Evolutionary conservation across 2,113 vertebrate genomes (phyloP).

Genomic region (Tringa solitaria): DNA sequence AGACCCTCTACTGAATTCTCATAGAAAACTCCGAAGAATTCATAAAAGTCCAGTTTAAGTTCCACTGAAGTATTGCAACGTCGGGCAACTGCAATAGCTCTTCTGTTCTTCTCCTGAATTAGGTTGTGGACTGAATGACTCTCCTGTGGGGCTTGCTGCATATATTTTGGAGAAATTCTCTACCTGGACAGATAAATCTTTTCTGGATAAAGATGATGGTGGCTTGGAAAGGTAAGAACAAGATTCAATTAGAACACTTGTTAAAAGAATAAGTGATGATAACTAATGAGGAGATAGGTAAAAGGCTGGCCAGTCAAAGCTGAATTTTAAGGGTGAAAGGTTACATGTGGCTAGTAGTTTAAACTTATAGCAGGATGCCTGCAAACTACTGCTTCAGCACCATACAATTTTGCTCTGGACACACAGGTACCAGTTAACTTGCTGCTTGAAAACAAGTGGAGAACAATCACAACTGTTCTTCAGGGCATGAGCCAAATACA

Average conservation of each 20-base stretch:
- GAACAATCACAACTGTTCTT: background rate
- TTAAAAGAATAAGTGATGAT: background rate
- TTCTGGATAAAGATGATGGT: constrained; percentile 76
- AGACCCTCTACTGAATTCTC: background rate
- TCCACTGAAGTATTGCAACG: background rate
- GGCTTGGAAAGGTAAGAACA: constrained; percentile 81
- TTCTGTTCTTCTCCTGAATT: background rate
- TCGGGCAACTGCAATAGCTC: background rate
- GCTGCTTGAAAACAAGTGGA: background rate
- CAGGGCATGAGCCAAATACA: background rate
- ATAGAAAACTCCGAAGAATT: background rate
- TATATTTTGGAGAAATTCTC: constrained; percentile 91
- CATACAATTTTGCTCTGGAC: background rate
- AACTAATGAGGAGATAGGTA: background rate
- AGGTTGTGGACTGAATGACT: constrained; percentile 86
- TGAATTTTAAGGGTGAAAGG: background rate
- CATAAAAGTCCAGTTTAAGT: background rate
- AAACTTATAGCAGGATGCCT: background rate
- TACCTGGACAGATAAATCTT: constrained; percentile 78
- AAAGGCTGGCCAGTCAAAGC: background rate
- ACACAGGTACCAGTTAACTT: background rate
- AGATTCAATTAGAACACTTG: background rate
- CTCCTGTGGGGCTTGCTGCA: constrained; percentile 85
- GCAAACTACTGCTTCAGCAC: background rate
- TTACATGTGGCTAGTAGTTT: background rate